Percentiles rank a stretch among this genome's conserved stretches.
Evolutionary conservation across 2,888 invertebrate species (phyloP).

Genomic region (Falcaria lacertinaria): DNA sequence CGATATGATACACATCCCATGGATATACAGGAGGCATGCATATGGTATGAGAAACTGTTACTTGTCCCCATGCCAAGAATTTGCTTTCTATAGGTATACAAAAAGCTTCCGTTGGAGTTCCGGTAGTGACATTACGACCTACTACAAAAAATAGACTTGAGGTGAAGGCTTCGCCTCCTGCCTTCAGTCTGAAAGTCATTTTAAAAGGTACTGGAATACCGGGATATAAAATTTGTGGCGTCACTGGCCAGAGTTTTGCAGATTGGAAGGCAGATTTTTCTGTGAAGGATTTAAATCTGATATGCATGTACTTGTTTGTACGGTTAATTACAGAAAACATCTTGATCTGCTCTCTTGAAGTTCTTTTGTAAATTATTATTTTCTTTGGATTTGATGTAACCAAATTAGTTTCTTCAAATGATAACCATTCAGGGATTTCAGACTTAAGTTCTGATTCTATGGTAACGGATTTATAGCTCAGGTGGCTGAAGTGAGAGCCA

Average conservation of each 20-base stretch:
- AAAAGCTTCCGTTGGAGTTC: conserved; percentile 34
- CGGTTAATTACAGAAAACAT: conserved; percentile 49
- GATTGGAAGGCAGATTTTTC: conserved; percentile 35
- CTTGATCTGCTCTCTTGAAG: conserved; percentile 34
- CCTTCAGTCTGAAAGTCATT: conserved; percentile 39
- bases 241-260: conserved; percentile 37
- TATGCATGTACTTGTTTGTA: conserved; percentile 32
- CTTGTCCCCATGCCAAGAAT: conserved; percentile 21
- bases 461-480: conserved; percentile 19
- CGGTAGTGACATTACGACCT: conserved; percentile 27
- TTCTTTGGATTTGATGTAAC: conserved; percentile 36
- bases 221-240: conserved; percentile 45
- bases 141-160: conserved; percentile 48
- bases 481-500: conserved; percentile 22
- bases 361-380: conserved; percentile 32
- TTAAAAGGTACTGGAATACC: conserved; percentile 44
- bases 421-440: conserved; percentile 24
- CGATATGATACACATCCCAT: conserved; percentile 48
- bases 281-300: conserved; percentile 46
- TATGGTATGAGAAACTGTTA: conserved; percentile 39
- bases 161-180: conserved; percentile 31
- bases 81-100: conserved; percentile 40
- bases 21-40: conserved; percentile 44
- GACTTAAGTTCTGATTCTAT: conserved; percentile 5
- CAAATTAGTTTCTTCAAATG: conserved; percentile 24